Evolutionary conservation across 2,888 invertebrate species (phyloP).

Genomic region (Dioctria rufipes): DNA sequence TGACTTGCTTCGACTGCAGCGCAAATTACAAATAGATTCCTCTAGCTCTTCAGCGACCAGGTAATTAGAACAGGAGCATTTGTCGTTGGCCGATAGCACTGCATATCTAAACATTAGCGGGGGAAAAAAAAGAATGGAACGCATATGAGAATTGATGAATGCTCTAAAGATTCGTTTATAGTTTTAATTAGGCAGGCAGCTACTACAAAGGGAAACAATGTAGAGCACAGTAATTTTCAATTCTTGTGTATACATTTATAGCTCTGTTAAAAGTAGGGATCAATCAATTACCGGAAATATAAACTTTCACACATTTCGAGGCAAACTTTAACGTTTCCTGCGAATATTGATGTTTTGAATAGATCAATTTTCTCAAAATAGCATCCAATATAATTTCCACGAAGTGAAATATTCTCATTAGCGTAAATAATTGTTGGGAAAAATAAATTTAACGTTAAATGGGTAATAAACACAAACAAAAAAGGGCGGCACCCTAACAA

Average conservation of each 20-base stretch:
- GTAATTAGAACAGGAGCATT: conserved; percentile 66
- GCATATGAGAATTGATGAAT: not conserved
- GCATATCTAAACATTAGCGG: conserved; percentile 64
- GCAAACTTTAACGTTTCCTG: conserved; percentile 67
- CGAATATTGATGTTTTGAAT: conserved; percentile 65
- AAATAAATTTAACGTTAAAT: too few relatives aligned
- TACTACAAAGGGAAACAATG: conserved; percentile 22
- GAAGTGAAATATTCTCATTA: too few relatives aligned
- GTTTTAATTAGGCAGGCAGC: conserved; percentile 35
- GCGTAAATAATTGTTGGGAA: too few relatives aligned
- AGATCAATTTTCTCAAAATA: conserved; percentile 67
- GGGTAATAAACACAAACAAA: too few relatives aligned
- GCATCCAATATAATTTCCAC: conserved; percentile 67
- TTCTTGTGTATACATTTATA: not conserved
- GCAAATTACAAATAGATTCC: conserved; percentile 72
- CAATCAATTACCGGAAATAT: conserved; percentile 63
- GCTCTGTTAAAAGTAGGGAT: not conserved
- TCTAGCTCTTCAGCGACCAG: conserved; percentile 70
- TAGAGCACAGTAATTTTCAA: conserved; percentile 27
- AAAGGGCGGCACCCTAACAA: too few relatives aligned
- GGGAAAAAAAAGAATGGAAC: conserved; percentile 6
- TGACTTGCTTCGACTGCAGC: conserved; percentile 76
- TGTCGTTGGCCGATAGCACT: conserved; percentile 65
- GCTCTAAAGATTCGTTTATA: conserved; percentile 21
- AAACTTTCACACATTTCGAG: conserved; percentile 68